These are phyloP conservation scores for Copidosoma floridanum DNA, from an alignment of 1,140 invertebrate species.

Conservation along the genomic window DNA sequence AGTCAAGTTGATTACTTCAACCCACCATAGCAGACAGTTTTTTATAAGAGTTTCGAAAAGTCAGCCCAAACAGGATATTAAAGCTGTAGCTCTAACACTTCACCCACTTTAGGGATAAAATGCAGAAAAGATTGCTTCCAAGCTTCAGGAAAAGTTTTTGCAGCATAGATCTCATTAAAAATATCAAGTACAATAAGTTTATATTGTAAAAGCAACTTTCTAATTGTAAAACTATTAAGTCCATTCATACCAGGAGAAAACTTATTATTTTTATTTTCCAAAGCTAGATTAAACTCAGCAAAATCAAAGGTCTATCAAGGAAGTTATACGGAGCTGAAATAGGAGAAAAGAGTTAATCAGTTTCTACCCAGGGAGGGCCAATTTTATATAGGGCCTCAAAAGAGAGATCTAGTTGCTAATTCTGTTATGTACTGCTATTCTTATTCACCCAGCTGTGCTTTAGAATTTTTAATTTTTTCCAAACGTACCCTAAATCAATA, in stretches of 20 bases:
- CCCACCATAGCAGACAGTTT: background rate
- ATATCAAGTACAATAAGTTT: too few relatives aligned
- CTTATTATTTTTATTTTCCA: background rate
- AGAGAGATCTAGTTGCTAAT: too few relatives aligned
- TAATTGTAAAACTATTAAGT: slow-evolving; percentile 18
- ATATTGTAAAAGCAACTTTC: too few relatives aligned
- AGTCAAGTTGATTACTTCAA: background rate
- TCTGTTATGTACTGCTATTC: background rate
- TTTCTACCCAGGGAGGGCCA: background rate
- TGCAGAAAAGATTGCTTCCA: too few relatives aligned
- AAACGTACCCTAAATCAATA: background rate
- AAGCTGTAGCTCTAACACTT: background rate
- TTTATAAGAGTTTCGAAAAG: background rate
- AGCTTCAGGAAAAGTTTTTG: too few relatives aligned
- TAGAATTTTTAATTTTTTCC: slow-evolving; percentile 17
- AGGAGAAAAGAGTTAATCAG: background rate
- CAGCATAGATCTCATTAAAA: too few relatives aligned
- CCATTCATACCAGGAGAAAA: slow-evolving; percentile 22
- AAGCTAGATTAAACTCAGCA: background rate
- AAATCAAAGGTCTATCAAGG: background rate
- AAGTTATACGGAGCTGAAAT: background rate
- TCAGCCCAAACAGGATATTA: background rate
- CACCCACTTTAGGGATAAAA: too few relatives aligned
- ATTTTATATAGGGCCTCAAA: background rate
- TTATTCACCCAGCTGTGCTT: slow-evolving; percentile 16